These are phyloP conservation scores for Neodiprion fabricii DNA, from an alignment of 1,140 invertebrate genomes.

Conservation along the genomic window DNA sequence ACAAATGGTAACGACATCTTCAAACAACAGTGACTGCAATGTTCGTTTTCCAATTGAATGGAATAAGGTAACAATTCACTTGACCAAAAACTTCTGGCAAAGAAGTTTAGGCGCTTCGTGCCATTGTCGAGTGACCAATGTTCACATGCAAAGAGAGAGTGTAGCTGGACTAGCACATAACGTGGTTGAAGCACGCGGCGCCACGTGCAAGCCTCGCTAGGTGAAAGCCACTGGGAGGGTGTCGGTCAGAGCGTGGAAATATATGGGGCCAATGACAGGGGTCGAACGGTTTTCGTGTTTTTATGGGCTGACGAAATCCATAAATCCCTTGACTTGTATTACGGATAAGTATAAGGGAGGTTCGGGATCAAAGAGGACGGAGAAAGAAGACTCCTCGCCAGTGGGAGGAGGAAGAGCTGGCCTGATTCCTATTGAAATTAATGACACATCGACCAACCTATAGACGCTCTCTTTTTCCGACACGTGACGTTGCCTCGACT, in stretches of 20 bases:
- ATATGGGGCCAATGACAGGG: conserved; percentile 48
- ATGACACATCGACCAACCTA: background rate
- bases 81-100: too few species aligned
- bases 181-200: conserved; percentile 34
- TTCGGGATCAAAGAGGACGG: background rate
- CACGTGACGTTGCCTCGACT: too few species aligned
- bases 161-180: background rate
- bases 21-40: too few species aligned
- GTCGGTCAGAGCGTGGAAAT: conserved; percentile 26
- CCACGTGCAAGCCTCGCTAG: conserved; percentile 39
- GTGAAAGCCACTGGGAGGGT: conserved; percentile 29
- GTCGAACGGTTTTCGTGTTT: conserved; percentile 37
- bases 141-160: background rate
- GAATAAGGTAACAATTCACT: too few species aligned
- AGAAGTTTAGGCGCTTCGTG: too few species aligned
- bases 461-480: too few species aligned
- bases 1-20: too few species aligned
- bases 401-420: background rate
- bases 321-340: conserved; percentile 11
- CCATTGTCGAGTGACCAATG: too few species aligned
- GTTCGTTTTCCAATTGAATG: too few species aligned
- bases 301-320: background rate
- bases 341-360: conserved; percentile 5
- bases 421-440: conserved; percentile 15
- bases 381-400: background rate